phyloP scores from a whole-genome alignment of 2,797 vertebrate species.

The Platyrinchus mystaceus region DNA sequence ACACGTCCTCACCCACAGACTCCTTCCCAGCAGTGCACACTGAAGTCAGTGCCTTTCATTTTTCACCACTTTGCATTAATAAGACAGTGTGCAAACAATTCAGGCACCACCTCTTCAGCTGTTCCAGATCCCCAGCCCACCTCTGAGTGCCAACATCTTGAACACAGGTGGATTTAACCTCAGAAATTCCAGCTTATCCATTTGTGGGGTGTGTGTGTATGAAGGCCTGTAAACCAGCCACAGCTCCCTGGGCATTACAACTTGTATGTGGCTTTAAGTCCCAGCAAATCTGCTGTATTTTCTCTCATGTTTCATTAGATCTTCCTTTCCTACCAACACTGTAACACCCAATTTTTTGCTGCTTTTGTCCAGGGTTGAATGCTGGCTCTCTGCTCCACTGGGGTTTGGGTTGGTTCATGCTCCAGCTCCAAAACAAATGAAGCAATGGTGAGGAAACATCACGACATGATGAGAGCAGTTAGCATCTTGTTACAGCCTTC shows the following conservation, averaged over 20 bases:
- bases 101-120: not conserved
- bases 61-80: not conserved
- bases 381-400: not conserved
- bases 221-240: not conserved
- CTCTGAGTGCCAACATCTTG: not conserved
- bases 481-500: not conserved
- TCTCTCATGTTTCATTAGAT: not conserved
- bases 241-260: not conserved
- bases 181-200: accelerated
- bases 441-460: not conserved
- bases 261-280: not conserved
- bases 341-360: not conserved
- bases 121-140: not conserved
- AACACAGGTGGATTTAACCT: not conserved
- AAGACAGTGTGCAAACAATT: not conserved
- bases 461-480: not conserved
- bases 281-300: not conserved
- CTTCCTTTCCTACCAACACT: not conserved
- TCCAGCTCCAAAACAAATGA: not conserved
- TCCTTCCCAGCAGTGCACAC: not conserved
- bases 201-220: not conserved
- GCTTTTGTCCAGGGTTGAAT: not conserved
- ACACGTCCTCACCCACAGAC: not conserved
- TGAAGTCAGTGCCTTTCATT: not conserved
- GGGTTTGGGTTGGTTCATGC: not conserved